These are phyloP conservation scores for Gadus macrocephalus DNA, from an alignment of 2,113 vertebrate genomes.

Conservation along the genomic window DNA sequence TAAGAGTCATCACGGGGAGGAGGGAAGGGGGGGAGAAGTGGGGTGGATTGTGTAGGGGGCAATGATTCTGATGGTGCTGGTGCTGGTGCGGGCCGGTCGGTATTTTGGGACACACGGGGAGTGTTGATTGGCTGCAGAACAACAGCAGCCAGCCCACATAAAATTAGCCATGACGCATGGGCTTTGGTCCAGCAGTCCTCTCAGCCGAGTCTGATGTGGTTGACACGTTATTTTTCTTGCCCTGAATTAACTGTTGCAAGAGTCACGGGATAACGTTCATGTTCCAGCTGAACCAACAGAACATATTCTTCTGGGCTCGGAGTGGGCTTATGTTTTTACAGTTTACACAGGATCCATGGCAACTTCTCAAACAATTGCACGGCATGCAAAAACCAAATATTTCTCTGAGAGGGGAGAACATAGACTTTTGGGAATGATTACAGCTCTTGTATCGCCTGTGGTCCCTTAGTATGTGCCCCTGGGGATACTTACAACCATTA, in stretches of 20 bases:
- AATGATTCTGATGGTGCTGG: not conserved
- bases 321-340: conserved; percentile 17
- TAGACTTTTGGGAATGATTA: conserved; percentile 6
- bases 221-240: conserved; percentile 14
- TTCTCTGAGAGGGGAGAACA: conserved; percentile 20
- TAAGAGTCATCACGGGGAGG: conserved; percentile 5
- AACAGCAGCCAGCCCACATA: too few relatives aligned
- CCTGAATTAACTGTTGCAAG: conserved; percentile 1
- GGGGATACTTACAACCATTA: not conserved
- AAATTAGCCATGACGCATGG: too few relatives aligned
- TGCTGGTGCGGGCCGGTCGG: not conserved
- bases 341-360: conserved; percentile 32
- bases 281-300: conserved; percentile 35
- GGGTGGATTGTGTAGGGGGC: too few relatives aligned
- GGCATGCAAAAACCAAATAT: conserved; percentile 25
- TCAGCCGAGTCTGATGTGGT: conserved; percentile 10
- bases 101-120: conserved; percentile 18
- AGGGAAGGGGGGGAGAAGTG: conserved; percentile 30
- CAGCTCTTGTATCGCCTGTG: not conserved
- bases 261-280: conserved; percentile 14
- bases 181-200: too few relatives aligned
- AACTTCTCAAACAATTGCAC: conserved; percentile 15
- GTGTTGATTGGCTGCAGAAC: not conserved
- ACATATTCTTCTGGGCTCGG: conserved; percentile 17
- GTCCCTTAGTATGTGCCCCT: not conserved